Base-by-base conservation (phyloP, 2,888 invertebrate species). In the Himalopsyche tibetana region DNA sequence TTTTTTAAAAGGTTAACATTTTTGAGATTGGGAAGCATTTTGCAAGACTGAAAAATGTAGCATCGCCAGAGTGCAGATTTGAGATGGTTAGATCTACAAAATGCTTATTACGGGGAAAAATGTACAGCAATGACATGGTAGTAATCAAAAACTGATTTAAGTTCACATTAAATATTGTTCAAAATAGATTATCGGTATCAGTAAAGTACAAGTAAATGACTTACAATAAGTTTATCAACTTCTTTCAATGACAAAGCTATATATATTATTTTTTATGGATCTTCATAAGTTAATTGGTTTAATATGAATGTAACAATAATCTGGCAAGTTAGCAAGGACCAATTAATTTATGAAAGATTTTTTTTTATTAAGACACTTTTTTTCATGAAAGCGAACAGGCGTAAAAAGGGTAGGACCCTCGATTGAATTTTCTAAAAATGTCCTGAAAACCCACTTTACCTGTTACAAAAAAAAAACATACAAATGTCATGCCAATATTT, bases 311-410 rank as follows among this genome's bases (percentile, higher is more conserved):
- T 40, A 80, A 80, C 15, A 80, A 38, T 40, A 12, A 51, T 51
- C 45, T n/a, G n/a, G 81, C 45, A 63, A 19, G 28, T 63, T 28
- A 63, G 63, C 63, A 6, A 63, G 63, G 28, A 63, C 81, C 45
- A 42, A 81, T 81, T 51, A 51, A 17, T 42, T 45, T 81, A 81
- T 81, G 81, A 81, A 17, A 51, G 51, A 51, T 51, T 17, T 45
- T 28, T 28, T 63, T 63, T 63, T 56, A 56, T 81, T 81, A 45
- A 45, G 51, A 81, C 45, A 81, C 81, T 45, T 51, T 81, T 80
- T 81, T 81, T 81, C 51, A 51, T 81, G 45, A 81, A 81, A 81
- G 81, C 51, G 45, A 81, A 81, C 51, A 81, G 81, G 81, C 19
- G n/a, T 45, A 51, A 6, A n/a, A n/a, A 12, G 42, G 51, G 40